Evolutionary conservation across 2,888 invertebrate genomes (phyloP), one percentile per base, ranked within the genome.

Genomic region (Sinelater perroti): DNA sequence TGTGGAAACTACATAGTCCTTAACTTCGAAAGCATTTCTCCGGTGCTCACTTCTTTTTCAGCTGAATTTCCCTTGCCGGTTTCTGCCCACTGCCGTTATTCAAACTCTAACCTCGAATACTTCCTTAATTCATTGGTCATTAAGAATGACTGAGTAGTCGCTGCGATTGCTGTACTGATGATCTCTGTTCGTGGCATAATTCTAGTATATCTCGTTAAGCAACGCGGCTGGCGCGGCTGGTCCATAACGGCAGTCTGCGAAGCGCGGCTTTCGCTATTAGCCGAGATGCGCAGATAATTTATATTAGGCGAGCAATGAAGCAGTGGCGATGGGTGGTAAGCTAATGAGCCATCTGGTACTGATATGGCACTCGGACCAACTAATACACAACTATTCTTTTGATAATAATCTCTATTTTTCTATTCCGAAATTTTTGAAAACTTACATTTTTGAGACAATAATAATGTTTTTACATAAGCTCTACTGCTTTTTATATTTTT

Each of bases 81-180:
- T 49, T 47, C 49, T 53, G 46, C 40, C 60, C 61, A 56, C 60
- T 61, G 62, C 67, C 67, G 67, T 69, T 71, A 70, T 67, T 56
- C 64, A 53, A 59, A 60, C 62, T 64, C 65, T 67, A 63, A 65
- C 63, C 68, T 64, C 61, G 63, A 67, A 69, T 68, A 69, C 69
- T 69, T 70, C 68, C 72, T 72, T 72, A 75, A 75, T 75, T 75
- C 74, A 70, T 74, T 69, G 71, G 73, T 72, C 73, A 73, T 75
- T 75, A 74, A 74, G 72, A 72, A 70, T 72, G 69, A 71, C 67
- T 69, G 70, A 68, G 70, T 70, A 71, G 73, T 72, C 71, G 70
- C 70, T 61, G 67, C 67, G 63, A 61, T 58, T 50, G 61, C 69
- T 67, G 67, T 70, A 68, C 69, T 71, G 72, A 72, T 72, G 73